Evolutionary conservation across 1,140 invertebrate species (phyloP).

Genomic region (Nasonia giraulti): DNA sequence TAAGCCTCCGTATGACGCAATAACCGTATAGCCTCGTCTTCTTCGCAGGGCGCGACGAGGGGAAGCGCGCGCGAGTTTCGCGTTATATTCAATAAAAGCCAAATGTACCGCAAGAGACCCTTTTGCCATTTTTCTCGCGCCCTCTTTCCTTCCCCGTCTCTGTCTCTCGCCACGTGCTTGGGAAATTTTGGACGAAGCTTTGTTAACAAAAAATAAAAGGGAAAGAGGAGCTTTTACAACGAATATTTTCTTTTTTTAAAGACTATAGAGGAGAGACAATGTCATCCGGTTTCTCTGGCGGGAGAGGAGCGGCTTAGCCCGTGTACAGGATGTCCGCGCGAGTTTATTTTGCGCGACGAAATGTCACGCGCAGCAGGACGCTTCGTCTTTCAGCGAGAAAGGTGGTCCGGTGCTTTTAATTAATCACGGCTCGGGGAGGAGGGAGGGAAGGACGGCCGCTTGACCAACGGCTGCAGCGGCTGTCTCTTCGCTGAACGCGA

Average conservation of each 20-base stretch:
- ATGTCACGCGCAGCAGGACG: conserved; percentile 34
- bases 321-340: background rate
- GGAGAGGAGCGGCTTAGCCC: background rate
- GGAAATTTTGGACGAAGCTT: background rate
- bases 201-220: too few relatives aligned
- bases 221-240: too few relatives aligned
- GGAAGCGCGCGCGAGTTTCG: conserved; percentile 45
- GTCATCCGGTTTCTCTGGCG: background rate
- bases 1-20: conserved; percentile 60
- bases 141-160: background rate
- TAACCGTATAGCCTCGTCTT: conserved; percentile 57
- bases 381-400: background rate
- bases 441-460: background rate
- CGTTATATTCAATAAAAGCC: conserved; percentile 68
- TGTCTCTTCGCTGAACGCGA: background rate
- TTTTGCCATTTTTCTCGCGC: conserved; percentile 12
- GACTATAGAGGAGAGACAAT: background rate
- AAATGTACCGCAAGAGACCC: conserved; percentile 66
- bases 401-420: conserved; percentile 28
- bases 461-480: background rate
- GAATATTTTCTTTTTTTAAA: too few relatives aligned
- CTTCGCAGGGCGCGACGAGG: background rate
- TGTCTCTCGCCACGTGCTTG: background rate
- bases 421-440: conserved; percentile 13
- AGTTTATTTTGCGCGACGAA: conserved; percentile 40